phyloP scores from a whole-genome alignment of 2,113 vertebrate species.

The Stigmatopora argus region DNA sequence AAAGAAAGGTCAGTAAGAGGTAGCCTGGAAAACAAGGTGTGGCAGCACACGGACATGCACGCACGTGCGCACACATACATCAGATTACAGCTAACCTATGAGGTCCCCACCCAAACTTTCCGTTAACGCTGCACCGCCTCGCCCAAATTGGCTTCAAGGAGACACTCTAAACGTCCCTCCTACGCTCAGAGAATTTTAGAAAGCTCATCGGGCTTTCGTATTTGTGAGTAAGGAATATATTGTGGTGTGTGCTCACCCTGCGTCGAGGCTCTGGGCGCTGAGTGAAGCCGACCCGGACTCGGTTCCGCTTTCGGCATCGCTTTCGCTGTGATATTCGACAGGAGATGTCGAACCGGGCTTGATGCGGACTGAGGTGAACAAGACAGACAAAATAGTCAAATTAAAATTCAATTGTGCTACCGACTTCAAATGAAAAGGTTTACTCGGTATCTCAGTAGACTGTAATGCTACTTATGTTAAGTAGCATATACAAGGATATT shows the following conservation, averaged over 20 bases:
- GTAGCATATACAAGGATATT: too few species aligned
- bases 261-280: constrained; percentile 63
- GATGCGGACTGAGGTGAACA: constrained; percentile 64
- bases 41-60: constrained; percentile 39
- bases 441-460: too few species aligned
- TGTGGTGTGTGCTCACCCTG: constrained; percentile 52
- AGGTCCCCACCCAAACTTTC: constrained; percentile 43
- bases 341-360: constrained; percentile 73
- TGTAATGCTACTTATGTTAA: too few species aligned
- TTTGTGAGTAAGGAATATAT: neutral
- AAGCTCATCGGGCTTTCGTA: neutral
- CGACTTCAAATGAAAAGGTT: too few species aligned
- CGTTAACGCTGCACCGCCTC: constrained; percentile 37
- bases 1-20: neutral
- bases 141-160: constrained; percentile 48
- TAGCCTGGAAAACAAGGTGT: constrained; percentile 54
- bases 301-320: constrained; percentile 71
- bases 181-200: neutral
- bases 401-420: too few species aligned
- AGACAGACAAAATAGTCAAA: neutral
- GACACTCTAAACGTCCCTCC: constrained; percentile 26
- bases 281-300: constrained; percentile 72
- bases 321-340: constrained; percentile 75
- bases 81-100: constrained; percentile 39
- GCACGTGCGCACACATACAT: constrained; percentile 20